These are phyloP conservation scores for Xyliphius kryptos DNA, from an alignment of 2,113 vertebrate genomes.

Conservation along the genomic window DNA sequence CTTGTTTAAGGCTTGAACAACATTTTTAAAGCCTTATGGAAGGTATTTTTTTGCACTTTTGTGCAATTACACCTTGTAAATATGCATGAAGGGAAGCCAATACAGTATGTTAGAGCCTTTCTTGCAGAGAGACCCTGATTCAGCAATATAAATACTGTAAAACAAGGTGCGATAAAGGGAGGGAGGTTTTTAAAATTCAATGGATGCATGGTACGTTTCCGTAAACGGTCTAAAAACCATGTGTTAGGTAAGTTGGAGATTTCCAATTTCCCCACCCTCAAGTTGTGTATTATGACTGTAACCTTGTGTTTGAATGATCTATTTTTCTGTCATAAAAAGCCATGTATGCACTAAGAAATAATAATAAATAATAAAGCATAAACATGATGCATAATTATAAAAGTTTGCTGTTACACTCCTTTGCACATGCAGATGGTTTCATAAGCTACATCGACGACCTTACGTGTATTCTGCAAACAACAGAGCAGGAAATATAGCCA, in stretches of 20 bases:
- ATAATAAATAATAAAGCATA: neutral
- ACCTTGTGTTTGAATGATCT: no score
- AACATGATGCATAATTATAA: neutral
- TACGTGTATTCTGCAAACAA: neutral
- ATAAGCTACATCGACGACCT: neutral
- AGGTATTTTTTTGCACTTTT: neutral
- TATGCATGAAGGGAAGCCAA: neutral
- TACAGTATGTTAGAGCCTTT: neutral
- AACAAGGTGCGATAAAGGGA: neutral
- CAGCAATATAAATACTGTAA: neutral
- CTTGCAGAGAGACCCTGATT: neutral
- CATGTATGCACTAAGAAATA: no score
- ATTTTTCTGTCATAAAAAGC: no score
- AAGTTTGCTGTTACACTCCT: no score
- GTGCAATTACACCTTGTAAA: neutral
- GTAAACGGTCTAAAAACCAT: neutral
- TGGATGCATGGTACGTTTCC: neutral
- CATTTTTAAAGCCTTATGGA: neutral
- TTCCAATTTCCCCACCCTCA: no score
- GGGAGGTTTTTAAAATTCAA: neutral
- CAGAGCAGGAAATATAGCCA: neutral
- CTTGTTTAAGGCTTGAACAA: neutral
- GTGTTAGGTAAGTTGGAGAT: neutral
- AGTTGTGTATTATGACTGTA: no score
- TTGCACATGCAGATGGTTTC: neutral